phyloP scores from a whole-genome alignment of 1,140 invertebrate genomes.

The Solenopsis fugax region DNA sequence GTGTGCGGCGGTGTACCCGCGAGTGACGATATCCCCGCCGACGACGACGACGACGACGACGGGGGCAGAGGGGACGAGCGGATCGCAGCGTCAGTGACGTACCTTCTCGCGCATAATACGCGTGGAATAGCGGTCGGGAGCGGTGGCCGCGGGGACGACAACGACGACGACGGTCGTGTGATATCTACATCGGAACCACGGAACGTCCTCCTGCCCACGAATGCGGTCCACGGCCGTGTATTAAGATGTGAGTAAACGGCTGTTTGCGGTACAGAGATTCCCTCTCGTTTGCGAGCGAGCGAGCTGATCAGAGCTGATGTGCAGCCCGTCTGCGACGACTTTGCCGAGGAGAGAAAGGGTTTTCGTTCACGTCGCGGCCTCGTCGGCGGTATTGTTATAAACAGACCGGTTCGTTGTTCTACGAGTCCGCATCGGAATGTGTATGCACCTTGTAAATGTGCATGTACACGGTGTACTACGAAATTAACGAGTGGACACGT shows the following conservation, averaged over 20 bases:
- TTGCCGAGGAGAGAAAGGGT: conserved; percentile 41
- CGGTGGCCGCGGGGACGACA: conserved; percentile 13
- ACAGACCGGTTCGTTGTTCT: conserved; percentile 40
- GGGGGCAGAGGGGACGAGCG: conserved; percentile 4
- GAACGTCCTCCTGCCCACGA: conserved; percentile 68
- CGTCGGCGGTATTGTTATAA: conserved; percentile 65
- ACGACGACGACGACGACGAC: not conserved
- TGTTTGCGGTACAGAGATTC: not conserved
- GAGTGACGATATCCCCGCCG: conserved; percentile 44
- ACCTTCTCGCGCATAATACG: conserved; percentile 64
- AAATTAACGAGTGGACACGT: not conserved
- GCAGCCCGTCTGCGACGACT: conserved; percentile 8
- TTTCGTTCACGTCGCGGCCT: conserved; percentile 49
- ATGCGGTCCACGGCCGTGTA: conserved; percentile 70
- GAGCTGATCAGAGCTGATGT: no score
- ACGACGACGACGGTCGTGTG: conserved; percentile 4
- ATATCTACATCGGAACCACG: conserved; percentile 39
- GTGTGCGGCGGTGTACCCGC: conserved; percentile 7
- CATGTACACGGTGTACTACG: not conserved
- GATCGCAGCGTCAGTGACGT: conserved; percentile 57
- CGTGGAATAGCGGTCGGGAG: conserved; percentile 27
- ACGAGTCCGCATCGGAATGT: not conserved
- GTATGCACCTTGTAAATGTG: not conserved
- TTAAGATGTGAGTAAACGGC: conserved; percentile 77
- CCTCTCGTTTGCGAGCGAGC: not conserved